Base-by-base conservation (phyloP, 2,113 vertebrate species). In the Lutjanus erythropterus region DNA sequence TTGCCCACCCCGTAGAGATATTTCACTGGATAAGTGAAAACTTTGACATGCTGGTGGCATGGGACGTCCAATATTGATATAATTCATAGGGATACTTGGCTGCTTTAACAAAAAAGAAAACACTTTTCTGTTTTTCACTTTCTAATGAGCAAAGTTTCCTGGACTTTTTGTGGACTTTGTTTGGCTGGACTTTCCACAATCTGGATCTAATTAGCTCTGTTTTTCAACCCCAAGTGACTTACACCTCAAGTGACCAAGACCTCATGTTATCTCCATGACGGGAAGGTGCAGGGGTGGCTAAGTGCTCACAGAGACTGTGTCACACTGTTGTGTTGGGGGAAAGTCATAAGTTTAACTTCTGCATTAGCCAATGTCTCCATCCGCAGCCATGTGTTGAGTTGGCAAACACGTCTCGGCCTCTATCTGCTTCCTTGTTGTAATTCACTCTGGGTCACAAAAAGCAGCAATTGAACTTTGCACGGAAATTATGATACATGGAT, bases 281-380 rank as follows among this genome's bases (percentile, higher is more conserved):
- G 58, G 18, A 73, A 23, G 53, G 23, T 6, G 19, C 55, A 33
- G 55, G n/a, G 9, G 6, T 55, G 69, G 66, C 25, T 3, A 27
- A 16, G 55, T 72, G 35, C 49, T 74, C 25, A 7, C 14, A 71
- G 14, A 61, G 6, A 72, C 47, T 33, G 58, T 41, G 42, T 82
- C 41, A 50, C 44, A 23, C 66, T 65, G 52, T 27, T 77, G 23
- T 65, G 52, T 27, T 77, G 23, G 33, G 74, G 35, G 46, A 66
- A 77, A 68, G 67, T 77, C 41, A 37, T n/a, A 80, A 77, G 71
- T 86, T 84, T 42, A 91, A 58, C 53, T 66, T 86, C 18, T 53
- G 33, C 59, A 55, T 74, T 61, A 52, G 41, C 19, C n/a, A 47
- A 35, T 15, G 27, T 74, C 77, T 80, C 44, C 58, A 67, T 59